Evolutionary conservation across 1,140 invertebrate genomes (phyloP), one percentile per base, ranked within the genome.

Genomic region (Solenopsis invicta): DNA sequence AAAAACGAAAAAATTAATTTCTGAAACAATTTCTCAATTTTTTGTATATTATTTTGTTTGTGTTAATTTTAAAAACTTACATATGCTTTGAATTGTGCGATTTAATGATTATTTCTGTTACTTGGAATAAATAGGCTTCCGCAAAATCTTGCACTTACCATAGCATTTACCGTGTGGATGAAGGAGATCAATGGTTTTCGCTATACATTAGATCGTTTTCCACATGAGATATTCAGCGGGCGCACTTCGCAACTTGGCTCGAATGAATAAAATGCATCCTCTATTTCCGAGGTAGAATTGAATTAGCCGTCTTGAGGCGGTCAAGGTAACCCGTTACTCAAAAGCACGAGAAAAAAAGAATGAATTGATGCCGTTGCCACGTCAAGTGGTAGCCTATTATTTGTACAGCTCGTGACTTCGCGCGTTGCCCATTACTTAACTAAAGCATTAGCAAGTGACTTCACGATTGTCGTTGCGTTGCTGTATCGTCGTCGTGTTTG

Each of bases 331-430:
- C 90, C 91, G 92, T 92, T 93, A 92, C 84, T 5, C 8, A 18
- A n/a, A 29, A 29, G 50, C 12, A 66, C 10, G 29, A 29, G 80
- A 56, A 69, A 59, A 78, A 87, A 88, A 87, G 71, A 69, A 89
- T 56, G 78, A 91, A 90, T 90, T 71, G 87, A 76, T 84, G 56
- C 29, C 88, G 78, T 90, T 85, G 88, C 86, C 85, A 50, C 54
- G 82, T 92, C 88, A 92, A 93, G 91, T 92, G 91, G 90, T 90
- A 90, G 91, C 87, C 92, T 92, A 89, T 90, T 93, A 93, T 93
- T 93, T 93, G 92, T 93, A 91, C 76, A 91, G 91, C 92, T 93
- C 92, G 91, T 90, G 88, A 93, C 88, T 92, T 85, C 48, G 48
- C 81, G 85, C 88, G 81, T 90, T 91, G 89, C 90, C 89, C 89